Evolutionary conservation across 2,113 vertebrate species (phyloP).

Genomic region (Casuarius casuarius): DNA sequence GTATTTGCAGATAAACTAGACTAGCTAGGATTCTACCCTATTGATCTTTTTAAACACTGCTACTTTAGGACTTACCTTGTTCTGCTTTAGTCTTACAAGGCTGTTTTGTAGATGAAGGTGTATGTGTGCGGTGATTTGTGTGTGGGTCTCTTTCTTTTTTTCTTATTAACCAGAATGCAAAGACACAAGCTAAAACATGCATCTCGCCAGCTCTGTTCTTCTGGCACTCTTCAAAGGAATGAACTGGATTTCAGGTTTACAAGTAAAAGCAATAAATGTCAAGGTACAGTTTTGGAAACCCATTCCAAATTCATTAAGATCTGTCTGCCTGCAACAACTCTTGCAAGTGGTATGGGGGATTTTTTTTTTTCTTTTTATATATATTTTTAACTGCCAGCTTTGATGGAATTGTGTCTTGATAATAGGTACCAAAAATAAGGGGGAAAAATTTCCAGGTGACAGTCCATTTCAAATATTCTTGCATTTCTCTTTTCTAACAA

Average conservation of each 20-base stretch:
- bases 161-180: slow-evolving; percentile 37
- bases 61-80: slow-evolving; percentile 17
- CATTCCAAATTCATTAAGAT: slow-evolving; percentile 41
- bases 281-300: slow-evolving; percentile 32
- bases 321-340: slow-evolving; percentile 6
- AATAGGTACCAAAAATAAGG: background rate
- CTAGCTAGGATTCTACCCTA: background rate
- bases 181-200: background rate
- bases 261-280: slow-evolving; percentile 65
- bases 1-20: background rate
- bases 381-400: slow-evolving; percentile 35
- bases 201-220: slow-evolving; percentile 1
- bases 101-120: slow-evolving; percentile 41
- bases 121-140: background rate
- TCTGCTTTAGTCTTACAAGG: slow-evolving; percentile 27
- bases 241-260: slow-evolving; percentile 64
- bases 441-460: slow-evolving; percentile 14
- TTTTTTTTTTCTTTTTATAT: slow-evolving; percentile 20
- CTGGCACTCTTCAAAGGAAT: slow-evolving; percentile 28
- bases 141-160: background rate
- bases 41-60: background rate
- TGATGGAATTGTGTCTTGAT: background rate
- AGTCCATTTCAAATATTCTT: slow-evolving; percentile 21
- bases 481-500: slow-evolving; percentile 40
- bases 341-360: slow-evolving; percentile 5